These are phyloP conservation scores for Magallana gigas DNA, from an alignment of 1,140 invertebrate genomes.

Conservation along the genomic window DNA sequence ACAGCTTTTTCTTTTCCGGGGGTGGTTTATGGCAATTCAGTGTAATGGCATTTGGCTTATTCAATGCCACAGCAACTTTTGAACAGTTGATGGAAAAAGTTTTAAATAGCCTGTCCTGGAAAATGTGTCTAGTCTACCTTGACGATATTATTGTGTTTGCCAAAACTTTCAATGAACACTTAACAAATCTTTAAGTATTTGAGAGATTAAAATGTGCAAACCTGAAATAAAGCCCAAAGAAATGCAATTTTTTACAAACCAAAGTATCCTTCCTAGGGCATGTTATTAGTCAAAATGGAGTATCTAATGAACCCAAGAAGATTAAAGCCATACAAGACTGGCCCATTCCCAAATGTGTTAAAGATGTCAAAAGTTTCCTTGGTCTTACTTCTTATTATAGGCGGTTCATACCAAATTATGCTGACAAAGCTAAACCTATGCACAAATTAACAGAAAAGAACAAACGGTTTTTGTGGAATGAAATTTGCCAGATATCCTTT, in stretches of 20 bases:
- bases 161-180: slow-evolving; percentile 48
- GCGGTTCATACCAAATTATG: neutral
- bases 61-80: slow-evolving; percentile 67
- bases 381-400: slow-evolving; percentile 1
- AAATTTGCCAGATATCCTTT: slow-evolving; percentile 41
- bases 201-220: slow-evolving; percentile 52
- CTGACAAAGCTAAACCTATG: slow-evolving; percentile 38
- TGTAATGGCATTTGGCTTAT: slow-evolving; percentile 64
- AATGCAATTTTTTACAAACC: slow-evolving; percentile 59
- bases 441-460: slow-evolving; percentile 42
- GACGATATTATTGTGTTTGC: slow-evolving; percentile 65
- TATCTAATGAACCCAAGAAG: slow-evolving; percentile 48
- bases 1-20: slow-evolving; percentile 52
- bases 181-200: slow-evolving; percentile 60
- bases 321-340: slow-evolving; percentile 11
- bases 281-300: slow-evolving; percentile 45
- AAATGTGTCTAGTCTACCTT: slow-evolving; percentile 58
- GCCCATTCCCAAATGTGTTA: too few species aligned
- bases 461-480: slow-evolving; percentile 28
- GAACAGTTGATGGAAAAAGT: slow-evolving; percentile 65
- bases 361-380: neutral
- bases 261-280: slow-evolving; percentile 59
- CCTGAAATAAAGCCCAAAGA: slow-evolving; percentile 61
- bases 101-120: slow-evolving; percentile 50
- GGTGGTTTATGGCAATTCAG: slow-evolving; percentile 39